A percentile compares a stretch with the other conserved stretches of the same genome.
phyloP scores from a whole-genome alignment of 2,113 vertebrate species.

The Zosterops hypoxanthus region DNA sequence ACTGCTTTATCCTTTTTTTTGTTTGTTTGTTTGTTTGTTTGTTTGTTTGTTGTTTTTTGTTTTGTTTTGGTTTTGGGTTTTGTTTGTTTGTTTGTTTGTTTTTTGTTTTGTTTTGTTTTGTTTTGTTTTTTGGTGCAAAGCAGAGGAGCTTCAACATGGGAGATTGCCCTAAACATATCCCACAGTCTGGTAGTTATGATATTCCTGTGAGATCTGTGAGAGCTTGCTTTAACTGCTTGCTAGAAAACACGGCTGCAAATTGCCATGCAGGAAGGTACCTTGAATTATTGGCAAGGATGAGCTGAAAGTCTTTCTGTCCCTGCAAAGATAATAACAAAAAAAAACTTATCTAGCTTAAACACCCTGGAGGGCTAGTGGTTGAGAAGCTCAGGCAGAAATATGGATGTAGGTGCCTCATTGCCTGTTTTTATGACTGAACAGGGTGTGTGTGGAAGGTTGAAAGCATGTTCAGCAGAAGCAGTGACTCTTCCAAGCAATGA shows the following conservation, averaged over 20 bases:
- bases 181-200: neutral
- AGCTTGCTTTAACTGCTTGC: neutral
- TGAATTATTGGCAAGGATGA: neutral
- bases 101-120: too few relatives aligned
- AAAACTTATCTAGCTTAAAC: neutral
- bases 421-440: neutral
- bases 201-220: neutral
- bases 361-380: neutral
- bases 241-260: neutral
- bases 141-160: neutral
- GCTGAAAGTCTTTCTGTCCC: neutral
- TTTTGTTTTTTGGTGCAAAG: neutral
- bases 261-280: neutral
- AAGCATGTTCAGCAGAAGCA: neutral
- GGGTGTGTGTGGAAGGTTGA: neutral
- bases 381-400: neutral
- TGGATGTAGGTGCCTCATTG: rapidly evolving
- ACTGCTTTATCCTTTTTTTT: too few relatives aligned
- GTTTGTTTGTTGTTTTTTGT: neutral
- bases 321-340: neutral
- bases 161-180: neutral
- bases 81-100: too few relatives aligned
- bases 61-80: too few relatives aligned
- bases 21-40: neutral
- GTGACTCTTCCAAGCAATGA: neutral